These are phyloP conservation scores for Semicossyphus pulcher DNA, from an alignment of 2,113 vertebrate species.

Conservation along the genomic window DNA sequence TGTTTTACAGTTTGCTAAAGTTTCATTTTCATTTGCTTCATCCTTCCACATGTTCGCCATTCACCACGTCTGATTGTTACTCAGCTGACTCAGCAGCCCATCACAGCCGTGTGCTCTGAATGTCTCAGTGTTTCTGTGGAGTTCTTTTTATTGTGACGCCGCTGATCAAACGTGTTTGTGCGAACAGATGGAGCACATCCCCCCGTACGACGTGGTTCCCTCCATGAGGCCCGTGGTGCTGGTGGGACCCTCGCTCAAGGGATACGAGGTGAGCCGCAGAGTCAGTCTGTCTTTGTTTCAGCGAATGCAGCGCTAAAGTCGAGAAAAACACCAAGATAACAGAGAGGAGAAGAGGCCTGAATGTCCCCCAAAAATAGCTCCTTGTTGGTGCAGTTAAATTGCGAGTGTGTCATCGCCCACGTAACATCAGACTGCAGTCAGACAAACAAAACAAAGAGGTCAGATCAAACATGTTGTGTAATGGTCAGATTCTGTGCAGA, in stretches of 20 bases:
- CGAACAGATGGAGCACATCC: conserved; percentile 90
- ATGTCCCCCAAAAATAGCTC: no score
- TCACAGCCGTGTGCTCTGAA: conserved; percentile 25
- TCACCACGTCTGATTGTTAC: conserved; percentile 16
- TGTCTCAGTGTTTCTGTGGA: no score
- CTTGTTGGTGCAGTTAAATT: no score
- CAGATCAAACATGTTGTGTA: no score
- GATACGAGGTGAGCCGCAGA: conserved; percentile 89
- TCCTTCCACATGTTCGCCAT: conserved; percentile 14
- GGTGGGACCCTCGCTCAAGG: conserved; percentile 95
- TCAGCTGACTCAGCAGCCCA: conserved; percentile 22
- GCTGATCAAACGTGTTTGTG: conserved; percentile 32
- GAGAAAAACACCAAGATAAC: not conserved
- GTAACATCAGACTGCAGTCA: no score
- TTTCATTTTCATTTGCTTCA: conserved; percentile 51
- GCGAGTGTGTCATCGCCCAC: no score
- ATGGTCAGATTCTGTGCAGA: no score
- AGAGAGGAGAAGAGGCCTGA: no score
- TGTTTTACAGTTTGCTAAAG: no score
- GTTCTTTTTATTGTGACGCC: conserved; percentile 5
- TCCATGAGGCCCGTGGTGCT: conserved; percentile 98
- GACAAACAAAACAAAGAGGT: no score
- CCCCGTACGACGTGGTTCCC: conserved; percentile 95
- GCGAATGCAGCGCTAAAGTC: no score
- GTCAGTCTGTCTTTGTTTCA: no score